Conservation (phyloP, 2,113 vertebrate genomes). For the Barnardius zonarius region DNA sequence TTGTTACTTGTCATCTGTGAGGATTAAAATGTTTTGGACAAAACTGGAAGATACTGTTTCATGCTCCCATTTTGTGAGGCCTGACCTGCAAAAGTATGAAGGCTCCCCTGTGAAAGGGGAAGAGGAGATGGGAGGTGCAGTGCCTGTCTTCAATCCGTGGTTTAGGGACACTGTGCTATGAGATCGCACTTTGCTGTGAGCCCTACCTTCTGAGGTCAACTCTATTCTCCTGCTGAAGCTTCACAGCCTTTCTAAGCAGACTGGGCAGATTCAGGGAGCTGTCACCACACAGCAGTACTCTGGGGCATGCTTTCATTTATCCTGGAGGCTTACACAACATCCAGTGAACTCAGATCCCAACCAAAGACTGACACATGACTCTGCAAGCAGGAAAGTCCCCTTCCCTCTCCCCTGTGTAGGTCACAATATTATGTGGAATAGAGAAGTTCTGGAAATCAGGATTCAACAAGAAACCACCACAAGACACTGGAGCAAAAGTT, state of each 20-base stretch:
- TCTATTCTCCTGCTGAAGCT: not conserved
- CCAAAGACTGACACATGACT: not conserved
- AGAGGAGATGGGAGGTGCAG: not conserved
- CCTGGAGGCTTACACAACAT: not conserved
- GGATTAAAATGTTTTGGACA: not conserved
- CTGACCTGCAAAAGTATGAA: not conserved
- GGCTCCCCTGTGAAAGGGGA: not conserved
- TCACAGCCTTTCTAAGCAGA: not conserved
- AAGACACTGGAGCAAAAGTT: constrained; percentile 2
- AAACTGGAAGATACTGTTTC: not conserved
- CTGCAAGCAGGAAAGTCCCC: not conserved
- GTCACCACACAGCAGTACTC: not conserved
- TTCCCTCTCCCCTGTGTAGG: not conserved
- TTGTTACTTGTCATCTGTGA: not conserved
- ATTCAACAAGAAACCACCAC: not conserved
- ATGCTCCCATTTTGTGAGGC: not conserved
- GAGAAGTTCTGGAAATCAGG: not conserved
- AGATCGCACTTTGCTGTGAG: not conserved
- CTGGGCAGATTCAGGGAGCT: not conserved
- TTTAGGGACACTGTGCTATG: not conserved
- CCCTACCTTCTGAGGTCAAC: not conserved
- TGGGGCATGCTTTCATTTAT: not conserved
- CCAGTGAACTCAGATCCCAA: not conserved
- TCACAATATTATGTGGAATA: not conserved
- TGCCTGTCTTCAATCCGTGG: not conserved